These are phyloP conservation scores for Drosophila nikananu DNA, from an alignment of 1,140 invertebrate species.

Conservation along the genomic window DNA sequence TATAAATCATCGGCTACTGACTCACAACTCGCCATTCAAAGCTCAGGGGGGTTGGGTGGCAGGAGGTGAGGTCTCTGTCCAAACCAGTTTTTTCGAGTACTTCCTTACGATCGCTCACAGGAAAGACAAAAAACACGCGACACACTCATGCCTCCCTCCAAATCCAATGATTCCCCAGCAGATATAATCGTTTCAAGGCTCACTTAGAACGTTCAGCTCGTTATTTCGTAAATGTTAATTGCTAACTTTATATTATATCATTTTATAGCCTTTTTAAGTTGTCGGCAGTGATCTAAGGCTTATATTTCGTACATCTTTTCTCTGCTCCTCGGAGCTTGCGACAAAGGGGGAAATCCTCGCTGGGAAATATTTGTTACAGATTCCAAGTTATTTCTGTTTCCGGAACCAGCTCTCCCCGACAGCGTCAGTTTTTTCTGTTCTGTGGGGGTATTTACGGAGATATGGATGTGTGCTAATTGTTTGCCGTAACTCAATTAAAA, in stretches of 20 bases:
- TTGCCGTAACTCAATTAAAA: conserved; percentile 56
- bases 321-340: background rate
- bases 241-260: conserved; percentile 39
- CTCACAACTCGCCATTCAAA: conserved; percentile 19
- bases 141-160: conserved; percentile 55
- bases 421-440: background rate
- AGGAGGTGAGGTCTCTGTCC: conserved; percentile 3
- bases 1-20: conserved; percentile 37
- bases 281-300: conserved; percentile 18
- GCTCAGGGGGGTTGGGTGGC: background rate
- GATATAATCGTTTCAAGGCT: conserved; percentile 70
- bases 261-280: conserved; percentile 25
- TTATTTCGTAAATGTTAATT: conserved; percentile 66
- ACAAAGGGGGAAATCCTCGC: conserved; percentile 1
- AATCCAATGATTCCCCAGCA: conserved; percentile 38
- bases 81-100: conserved; percentile 40
- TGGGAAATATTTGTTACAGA: background rate
- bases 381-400: conserved; percentile 11
- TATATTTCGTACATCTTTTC: background rate
- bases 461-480: conserved; percentile 14
- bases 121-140: conserved; percentile 56
- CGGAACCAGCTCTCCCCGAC: conserved; percentile 30
- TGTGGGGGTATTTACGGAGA: conserved; percentile 2
- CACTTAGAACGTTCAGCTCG: conserved; percentile 42
- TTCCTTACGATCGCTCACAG: conserved; percentile 62